Evolutionary conservation across 37 sponge, comb jelly and placozoan species (phyloP).

Genomic region (Beroe forskalii): DNA sequence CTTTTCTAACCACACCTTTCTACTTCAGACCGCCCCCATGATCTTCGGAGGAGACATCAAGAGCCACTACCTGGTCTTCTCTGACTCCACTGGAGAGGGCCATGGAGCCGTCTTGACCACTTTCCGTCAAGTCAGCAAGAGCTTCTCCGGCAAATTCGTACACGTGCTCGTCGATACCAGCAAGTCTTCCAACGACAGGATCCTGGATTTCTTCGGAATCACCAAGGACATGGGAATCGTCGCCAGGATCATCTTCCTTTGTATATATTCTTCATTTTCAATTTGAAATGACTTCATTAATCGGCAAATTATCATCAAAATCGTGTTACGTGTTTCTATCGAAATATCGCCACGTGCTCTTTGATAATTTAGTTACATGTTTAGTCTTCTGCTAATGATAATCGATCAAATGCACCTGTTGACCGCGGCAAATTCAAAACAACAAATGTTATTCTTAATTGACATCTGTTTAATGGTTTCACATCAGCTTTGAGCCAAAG

Average conservation of each 20-base stretch:
- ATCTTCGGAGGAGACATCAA: slow-evolving; percentile 88
- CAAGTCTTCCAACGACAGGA: slow-evolving; percentile 74
- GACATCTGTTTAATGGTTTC: too few species aligned
- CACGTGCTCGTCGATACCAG: slow-evolving; percentile 72
- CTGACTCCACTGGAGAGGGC: slow-evolving; percentile 64
- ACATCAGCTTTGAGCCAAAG: too few species aligned
- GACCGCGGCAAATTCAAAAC: too few species aligned
- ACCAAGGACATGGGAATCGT: slow-evolving; percentile 35
- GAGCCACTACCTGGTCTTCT: slow-evolving; percentile 84
- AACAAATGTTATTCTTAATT: too few species aligned
- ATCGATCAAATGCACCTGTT: too few species aligned
- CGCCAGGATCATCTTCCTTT: slow-evolving; percentile 1
- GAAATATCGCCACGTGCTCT: too few species aligned
- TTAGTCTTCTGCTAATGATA: too few species aligned
- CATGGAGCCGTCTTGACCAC: slow-evolving; percentile 56
- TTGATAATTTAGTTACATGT: too few species aligned
- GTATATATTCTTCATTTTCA: not conserved
- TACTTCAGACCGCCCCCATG: slow-evolving; percentile 82
- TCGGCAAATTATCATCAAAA: too few species aligned
- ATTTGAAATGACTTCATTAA: too few species aligned
- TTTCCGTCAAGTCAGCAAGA: slow-evolving; percentile 69
- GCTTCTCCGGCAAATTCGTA: slow-evolving; percentile 76
- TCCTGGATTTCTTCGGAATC: slow-evolving; percentile 83
- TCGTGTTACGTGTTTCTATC: too few species aligned
- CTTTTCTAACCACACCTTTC: too few species aligned